phyloP scores from a whole-genome alignment of 2,797 vertebrate species.

The Botia almorhae region DNA sequence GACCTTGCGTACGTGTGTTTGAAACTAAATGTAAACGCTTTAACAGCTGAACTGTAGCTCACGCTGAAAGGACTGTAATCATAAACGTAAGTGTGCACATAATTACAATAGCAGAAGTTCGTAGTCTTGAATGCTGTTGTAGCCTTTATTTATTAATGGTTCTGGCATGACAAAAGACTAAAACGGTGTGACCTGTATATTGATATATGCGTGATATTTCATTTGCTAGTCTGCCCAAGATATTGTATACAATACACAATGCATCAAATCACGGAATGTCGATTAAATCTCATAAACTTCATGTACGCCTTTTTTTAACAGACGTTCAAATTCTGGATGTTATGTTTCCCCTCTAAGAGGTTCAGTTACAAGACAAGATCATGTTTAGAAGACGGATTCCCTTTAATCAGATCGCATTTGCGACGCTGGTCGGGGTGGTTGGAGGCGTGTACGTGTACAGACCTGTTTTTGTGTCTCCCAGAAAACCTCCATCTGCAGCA shows the following conservation, averaged over 20 bases:
- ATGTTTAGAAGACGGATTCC: conserved; percentile 77
- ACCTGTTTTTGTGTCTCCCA: conserved; percentile 77
- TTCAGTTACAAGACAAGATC: conserved; percentile 16
- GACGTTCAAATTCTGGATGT: not conserved
- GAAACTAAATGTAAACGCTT: not conserved
- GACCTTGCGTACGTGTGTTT: conserved; percentile 1
- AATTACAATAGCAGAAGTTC: not conserved
- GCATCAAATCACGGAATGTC: not conserved
- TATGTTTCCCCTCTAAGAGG: not conserved
- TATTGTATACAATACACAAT: not conserved
- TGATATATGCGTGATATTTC: no score
- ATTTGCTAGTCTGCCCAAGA: no score
- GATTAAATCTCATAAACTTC: not conserved
- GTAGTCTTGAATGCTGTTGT: no score
- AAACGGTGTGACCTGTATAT: no score
- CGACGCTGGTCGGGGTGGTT: conserved; percentile 77
- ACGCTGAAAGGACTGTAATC: not conserved
- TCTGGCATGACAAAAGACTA: no score
- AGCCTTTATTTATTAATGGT: no score
- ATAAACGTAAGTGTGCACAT: not conserved
- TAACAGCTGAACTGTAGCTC: no score
- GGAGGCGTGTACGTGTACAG: conserved; percentile 82
- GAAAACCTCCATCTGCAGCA: conserved; percentile 46
- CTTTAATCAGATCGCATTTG: conserved; percentile 77
- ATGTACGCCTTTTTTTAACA: not conserved